phyloP scores from a whole-genome alignment of 1,140 invertebrate genomes.

The Pseudachorutes palmiensis region DNA sequence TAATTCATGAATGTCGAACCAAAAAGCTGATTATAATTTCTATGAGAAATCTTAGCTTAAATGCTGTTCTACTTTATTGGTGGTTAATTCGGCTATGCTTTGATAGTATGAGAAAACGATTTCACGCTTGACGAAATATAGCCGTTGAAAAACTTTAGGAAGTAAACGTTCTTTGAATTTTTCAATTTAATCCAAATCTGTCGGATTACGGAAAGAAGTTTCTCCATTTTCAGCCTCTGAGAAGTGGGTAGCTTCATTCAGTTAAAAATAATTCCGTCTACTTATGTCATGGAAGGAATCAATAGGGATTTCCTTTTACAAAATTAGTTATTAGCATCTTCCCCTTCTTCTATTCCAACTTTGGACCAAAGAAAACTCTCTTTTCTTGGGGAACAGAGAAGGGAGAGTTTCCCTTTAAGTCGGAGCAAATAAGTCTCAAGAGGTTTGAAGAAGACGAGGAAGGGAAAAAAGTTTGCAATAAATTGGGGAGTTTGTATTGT shows the following conservation, averaged over 20 bases:
- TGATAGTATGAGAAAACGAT: too few species aligned
- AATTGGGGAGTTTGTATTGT: conserved; percentile 10
- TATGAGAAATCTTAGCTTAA: too few species aligned
- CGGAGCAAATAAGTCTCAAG: conserved; percentile 7
- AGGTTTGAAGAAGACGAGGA: neutral
- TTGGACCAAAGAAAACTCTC: neutral
- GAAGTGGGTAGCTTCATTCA: neutral
- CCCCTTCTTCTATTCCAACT: neutral
- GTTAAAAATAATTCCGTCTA: neutral
- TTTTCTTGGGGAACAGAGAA: neutral
- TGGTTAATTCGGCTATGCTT: too few species aligned
- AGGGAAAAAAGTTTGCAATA: neutral
- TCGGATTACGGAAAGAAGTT: neutral
- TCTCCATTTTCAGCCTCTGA: neutral
- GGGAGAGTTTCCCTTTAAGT: neutral
- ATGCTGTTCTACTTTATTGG: too few species aligned
- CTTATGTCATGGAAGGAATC: neutral
- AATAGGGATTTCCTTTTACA: conserved; percentile 10
- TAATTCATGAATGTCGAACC: too few species aligned
- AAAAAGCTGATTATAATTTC: too few species aligned
- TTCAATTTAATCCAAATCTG: neutral
- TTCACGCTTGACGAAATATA: too few species aligned
- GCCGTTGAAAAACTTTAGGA: too few species aligned
- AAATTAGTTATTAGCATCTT: conserved; percentile 11
- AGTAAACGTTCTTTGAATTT: too few species aligned